phyloP scores from a whole-genome alignment of 2,113 vertebrate genomes.

The Tachysurus fulvidraco region DNA sequence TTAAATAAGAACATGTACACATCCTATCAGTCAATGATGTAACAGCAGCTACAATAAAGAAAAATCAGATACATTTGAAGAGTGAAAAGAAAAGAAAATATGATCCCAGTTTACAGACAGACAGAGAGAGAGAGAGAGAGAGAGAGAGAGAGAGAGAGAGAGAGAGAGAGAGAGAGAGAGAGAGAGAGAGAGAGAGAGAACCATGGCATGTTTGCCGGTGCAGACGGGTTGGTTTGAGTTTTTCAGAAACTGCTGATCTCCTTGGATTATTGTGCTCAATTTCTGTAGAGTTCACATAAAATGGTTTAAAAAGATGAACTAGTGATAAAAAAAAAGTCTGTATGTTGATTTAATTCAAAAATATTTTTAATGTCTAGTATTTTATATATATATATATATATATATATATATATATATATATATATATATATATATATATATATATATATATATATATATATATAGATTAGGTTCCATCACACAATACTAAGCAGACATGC shows the following conservation, averaged over 20 bases:
- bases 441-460: no score
- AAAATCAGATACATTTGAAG: neutral
- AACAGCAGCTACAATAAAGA: neutral
- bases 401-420: no score
- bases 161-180: no score
- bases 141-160: no score
- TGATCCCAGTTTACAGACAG: neutral
- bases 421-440: no score
- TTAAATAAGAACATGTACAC: neutral
- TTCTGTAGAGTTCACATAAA: neutral
- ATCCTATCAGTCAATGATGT: neutral
- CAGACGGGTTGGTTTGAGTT: neutral
- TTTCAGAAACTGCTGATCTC: neutral
- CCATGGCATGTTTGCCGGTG: neutral
- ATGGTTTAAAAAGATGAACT: neutral
- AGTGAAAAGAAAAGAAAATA: neutral
- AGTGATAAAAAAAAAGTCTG: neutral
- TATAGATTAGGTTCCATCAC: neutral
- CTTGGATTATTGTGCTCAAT: no score
- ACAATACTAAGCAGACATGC: conserved; percentile 3
- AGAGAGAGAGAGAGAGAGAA: no score
- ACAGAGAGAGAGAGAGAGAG: no score
- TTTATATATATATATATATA: no score
- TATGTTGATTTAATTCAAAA: neutral
- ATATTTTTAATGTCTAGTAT: neutral